These are phyloP conservation scores for Daptonema setosum DNA, from an alignment of 2,888 invertebrate species.

Conservation along the genomic window DNA sequence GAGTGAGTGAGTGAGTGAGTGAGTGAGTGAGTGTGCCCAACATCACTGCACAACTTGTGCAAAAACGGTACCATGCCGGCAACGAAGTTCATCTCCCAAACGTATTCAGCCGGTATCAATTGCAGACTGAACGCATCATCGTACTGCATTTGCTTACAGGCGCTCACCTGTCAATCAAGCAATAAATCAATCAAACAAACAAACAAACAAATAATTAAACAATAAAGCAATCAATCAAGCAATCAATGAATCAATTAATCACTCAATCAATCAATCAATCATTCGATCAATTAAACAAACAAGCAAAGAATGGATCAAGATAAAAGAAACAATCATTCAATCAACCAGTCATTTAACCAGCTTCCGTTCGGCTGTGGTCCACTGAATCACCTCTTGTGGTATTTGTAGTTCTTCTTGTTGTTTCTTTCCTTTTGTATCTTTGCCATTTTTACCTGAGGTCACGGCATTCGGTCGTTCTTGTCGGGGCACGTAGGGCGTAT, in stretches of 20 bases:
- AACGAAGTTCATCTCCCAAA: slow-evolving; percentile 26
- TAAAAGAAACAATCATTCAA: too few relatives aligned
- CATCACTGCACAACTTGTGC: slow-evolving; percentile 26
- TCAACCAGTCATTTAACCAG: neutral
- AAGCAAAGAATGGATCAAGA: neutral
- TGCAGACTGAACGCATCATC: slow-evolving; percentile 30
- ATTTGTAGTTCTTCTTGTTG: too few relatives aligned
- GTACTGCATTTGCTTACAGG: slow-evolving; percentile 27
- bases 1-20: neutral
- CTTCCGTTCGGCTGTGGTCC: neutral
- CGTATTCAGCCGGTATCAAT: slow-evolving; percentile 20
- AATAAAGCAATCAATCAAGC: too few relatives aligned
- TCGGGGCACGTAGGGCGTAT: neutral
- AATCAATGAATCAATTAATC: too few relatives aligned
- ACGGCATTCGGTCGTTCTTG: neutral
- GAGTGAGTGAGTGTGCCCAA: slow-evolving; percentile 11
- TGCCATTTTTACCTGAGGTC: too few relatives aligned
- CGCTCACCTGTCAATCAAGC: slow-evolving; percentile 20
- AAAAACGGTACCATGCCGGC: slow-evolving; percentile 29
- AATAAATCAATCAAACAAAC: too few relatives aligned
- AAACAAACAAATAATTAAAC: too few relatives aligned
- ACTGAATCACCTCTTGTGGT: neutral
- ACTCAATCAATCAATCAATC: too few relatives aligned
- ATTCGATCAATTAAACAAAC: too few relatives aligned
- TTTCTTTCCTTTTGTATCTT: too few relatives aligned